phyloP scores from a whole-genome alignment of 2,113 vertebrate genomes.

The Scortum barcoo region DNA sequence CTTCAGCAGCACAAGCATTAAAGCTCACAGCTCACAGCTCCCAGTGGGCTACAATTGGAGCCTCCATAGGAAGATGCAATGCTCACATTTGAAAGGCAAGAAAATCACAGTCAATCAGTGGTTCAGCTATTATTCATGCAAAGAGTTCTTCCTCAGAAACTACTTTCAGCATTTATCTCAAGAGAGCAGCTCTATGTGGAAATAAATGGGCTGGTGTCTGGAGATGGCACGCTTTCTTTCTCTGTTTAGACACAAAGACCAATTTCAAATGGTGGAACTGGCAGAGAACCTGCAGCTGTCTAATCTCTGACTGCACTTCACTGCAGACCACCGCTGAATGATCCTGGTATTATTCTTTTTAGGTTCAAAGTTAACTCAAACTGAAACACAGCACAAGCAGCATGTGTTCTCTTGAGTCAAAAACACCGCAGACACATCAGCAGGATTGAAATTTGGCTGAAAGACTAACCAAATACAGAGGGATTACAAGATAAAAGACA shows the following conservation, averaged over 20 bases:
- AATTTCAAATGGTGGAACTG: constrained; percentile 50
- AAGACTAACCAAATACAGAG: constrained; percentile 18
- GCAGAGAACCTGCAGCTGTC: constrained; percentile 33
- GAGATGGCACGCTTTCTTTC: constrained; percentile 48
- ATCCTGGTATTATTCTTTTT: constrained; percentile 23
- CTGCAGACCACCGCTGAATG: constrained; percentile 34
- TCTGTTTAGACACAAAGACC: constrained; percentile 60
- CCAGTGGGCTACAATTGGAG: constrained; percentile 16
- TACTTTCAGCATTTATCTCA: constrained; percentile 63
- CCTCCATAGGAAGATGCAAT: constrained; percentile 41
- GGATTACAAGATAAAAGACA: constrained; percentile 44
- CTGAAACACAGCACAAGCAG: constrained; percentile 11
- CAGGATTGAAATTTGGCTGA: constrained; percentile 11
- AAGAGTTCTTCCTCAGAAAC: constrained; percentile 45
- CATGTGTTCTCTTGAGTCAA: constrained; percentile 14
- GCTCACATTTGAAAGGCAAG: constrained; percentile 53
- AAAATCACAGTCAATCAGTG: constrained; percentile 59
- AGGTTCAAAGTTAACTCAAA: constrained; percentile 38
- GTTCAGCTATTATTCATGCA: constrained; percentile 45
- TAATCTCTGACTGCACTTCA: constrained; percentile 28
- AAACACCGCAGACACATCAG: constrained; percentile 37
- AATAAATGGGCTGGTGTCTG: constrained; percentile 58
- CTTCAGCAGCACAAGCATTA: constrained; percentile 26
- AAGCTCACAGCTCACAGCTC: constrained; percentile 37
- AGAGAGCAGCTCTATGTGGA: constrained; percentile 58